Conservation (phyloP, 1,140 invertebrate genomes). For the Drosophila navojoa region DNA sequence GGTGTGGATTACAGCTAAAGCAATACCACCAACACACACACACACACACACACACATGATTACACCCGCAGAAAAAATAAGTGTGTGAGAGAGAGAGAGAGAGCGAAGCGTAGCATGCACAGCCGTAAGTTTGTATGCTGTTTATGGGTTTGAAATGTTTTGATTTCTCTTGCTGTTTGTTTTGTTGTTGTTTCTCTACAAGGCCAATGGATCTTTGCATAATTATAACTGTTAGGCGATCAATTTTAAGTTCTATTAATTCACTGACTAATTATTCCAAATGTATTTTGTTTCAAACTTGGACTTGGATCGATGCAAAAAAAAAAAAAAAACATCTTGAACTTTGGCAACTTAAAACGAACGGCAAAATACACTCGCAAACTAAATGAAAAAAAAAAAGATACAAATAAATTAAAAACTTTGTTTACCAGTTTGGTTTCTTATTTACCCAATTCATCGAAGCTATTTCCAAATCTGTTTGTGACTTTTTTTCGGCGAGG, state of each 20-base stretch:
- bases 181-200: conserved; percentile 31
- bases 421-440: conserved; percentile 36
- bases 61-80: background rate
- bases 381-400: conserved; percentile 5
- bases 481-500: conserved; percentile 19
- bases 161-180: conserved; percentile 47
- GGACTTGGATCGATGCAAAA: conserved; percentile 3
- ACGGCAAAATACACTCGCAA: conserved; percentile 14
- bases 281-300: background rate
- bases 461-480: conserved; percentile 54
- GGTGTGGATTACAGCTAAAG: conserved; percentile 58
- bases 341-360: conserved; percentile 32
- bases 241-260: conserved; percentile 33
- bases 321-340: conserved; percentile 18
- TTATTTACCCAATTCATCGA: conserved; percentile 40
- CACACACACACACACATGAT: conserved; percentile 3
- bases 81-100: background rate
- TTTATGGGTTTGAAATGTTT: conserved; percentile 70
- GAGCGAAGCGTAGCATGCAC: background rate
- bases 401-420: conserved; percentile 36
- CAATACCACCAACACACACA: conserved; percentile 12
- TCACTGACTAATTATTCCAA: conserved; percentile 29
- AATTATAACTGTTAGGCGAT: background rate
- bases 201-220: conserved; percentile 50
- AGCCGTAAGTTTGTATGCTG: conserved; percentile 21